A percentile compares a stretch with the other conserved stretches of the same genome.
Conservation (phyloP, 2,797 vertebrate species). For the Amblyopsis hoosieri region DNA sequence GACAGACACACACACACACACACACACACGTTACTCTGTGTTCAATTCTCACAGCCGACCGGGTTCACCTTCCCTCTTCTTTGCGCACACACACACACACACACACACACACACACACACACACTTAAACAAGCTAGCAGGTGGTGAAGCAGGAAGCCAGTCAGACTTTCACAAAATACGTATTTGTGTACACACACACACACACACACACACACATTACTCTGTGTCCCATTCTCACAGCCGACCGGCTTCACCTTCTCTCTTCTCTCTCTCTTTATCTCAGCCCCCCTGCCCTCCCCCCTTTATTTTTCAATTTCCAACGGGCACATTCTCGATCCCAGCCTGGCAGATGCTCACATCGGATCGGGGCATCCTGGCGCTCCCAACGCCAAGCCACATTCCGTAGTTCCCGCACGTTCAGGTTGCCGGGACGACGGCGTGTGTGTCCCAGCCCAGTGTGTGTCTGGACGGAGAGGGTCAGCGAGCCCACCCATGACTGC, state of each 20-base stretch:
- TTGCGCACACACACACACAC: no score
- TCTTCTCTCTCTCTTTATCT: constrained; percentile 11
- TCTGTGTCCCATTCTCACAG: background rate
- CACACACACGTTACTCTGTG: background rate
- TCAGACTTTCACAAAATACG: constrained; percentile 1
- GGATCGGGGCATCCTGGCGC: constrained; percentile 21
- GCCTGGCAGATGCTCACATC: constrained; percentile 24
- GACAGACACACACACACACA: background rate
- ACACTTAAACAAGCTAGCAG: constrained; percentile 36
- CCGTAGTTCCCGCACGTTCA: constrained; percentile 44
- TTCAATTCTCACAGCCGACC: no score
- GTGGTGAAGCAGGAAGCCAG: constrained; percentile 31
- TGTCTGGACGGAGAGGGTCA: constrained; percentile 8
- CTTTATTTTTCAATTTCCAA: constrained; percentile 54
- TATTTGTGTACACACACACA: background rate
- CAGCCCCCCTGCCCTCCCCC: constrained; percentile 9
- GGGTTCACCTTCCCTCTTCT: no score
- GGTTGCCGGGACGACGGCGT: constrained; percentile 37
- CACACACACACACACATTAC: background rate
- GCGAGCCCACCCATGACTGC: constrained; percentile 28
- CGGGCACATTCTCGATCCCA: constrained; percentile 13
- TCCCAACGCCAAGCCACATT: background rate
- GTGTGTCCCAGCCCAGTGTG: constrained; percentile 19
- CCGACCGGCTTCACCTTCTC: background rate
- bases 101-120: constrained; percentile 17